Percentiles rank a stretch among this genome's conserved stretches.
phyloP scores from a whole-genome alignment of 2,888 invertebrate species.

The Ecliptopera silaceata region DNA sequence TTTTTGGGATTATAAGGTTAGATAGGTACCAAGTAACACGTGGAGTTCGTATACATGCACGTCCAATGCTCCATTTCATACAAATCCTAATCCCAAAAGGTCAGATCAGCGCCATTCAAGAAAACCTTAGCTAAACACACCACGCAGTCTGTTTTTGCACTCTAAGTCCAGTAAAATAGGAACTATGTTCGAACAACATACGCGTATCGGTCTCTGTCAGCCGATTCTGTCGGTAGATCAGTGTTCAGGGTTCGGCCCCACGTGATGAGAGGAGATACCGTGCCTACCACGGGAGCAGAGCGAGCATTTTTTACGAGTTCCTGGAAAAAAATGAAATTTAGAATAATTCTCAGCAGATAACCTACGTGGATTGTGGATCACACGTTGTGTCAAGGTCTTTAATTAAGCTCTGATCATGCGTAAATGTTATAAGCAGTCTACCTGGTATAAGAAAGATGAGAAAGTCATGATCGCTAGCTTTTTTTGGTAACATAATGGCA shows the following conservation, averaged over 20 bases:
- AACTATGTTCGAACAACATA: conserved; percentile 64
- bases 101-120: conserved; percentile 4
- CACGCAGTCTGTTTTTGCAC: neutral
- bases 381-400: too few species aligned
- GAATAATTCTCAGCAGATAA: too few species aligned
- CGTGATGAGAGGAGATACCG: conserved; percentile 75
- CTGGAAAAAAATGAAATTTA: conserved; percentile 45
- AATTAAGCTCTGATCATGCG: too few species aligned
- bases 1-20: too few species aligned
- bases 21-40: too few species aligned
- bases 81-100: neutral
- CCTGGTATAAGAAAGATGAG: too few species aligned
- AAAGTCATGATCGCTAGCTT: too few species aligned
- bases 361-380: too few species aligned
- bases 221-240: conserved; percentile 60
- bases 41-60: too few species aligned
- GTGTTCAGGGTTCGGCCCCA: conserved; percentile 79
- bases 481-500: too few species aligned
- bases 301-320: conserved; percentile 68
- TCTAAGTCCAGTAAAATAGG: neutral
- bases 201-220: conserved; percentile 59
- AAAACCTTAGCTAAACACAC: neutral
- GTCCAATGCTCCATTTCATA: neutral
- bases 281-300: conserved; percentile 79
- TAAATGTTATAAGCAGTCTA: too few species aligned